A percentile compares a stretch with the other conserved stretches of the same genome.
These are phyloP conservation scores for Danionella cerebrum DNA, from an alignment of 2,113 vertebrate genomes.

Conservation along the genomic window DNA sequence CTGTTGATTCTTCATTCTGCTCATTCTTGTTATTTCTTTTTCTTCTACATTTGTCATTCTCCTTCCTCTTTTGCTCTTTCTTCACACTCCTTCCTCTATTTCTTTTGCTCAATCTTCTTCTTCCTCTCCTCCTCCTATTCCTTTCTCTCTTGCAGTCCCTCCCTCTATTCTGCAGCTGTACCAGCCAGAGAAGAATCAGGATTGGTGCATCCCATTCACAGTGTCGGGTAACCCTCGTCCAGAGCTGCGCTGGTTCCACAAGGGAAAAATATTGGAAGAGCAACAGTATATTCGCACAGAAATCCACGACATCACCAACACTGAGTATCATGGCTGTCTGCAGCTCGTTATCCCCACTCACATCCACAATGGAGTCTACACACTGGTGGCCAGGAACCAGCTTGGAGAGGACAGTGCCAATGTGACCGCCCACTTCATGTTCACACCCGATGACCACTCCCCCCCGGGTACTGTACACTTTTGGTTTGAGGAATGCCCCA, in stretches of 20 bases:
- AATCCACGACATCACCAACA: slow-evolving; percentile 80
- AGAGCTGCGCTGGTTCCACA: slow-evolving; percentile 82
- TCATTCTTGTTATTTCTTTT: slow-evolving; percentile 18
- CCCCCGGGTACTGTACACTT: slow-evolving; percentile 43
- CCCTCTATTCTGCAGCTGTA: slow-evolving; percentile 86
- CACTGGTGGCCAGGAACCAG: slow-evolving; percentile 79
- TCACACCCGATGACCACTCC: slow-evolving; percentile 71
- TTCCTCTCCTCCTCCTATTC: slow-evolving; percentile 35
- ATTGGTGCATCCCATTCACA: slow-evolving; percentile 98
- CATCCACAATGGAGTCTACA: slow-evolving; percentile 91
- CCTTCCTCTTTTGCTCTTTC: slow-evolving; percentile 28
- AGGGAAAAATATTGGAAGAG: slow-evolving; percentile 73
- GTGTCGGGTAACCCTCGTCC: slow-evolving; percentile 91
- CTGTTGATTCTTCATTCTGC: slow-evolving; percentile 6
- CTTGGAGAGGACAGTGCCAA: slow-evolving; percentile 80
- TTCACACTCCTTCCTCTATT: too few species aligned
- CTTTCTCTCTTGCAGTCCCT: slow-evolving; percentile 77
- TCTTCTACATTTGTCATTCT: slow-evolving; percentile 16
- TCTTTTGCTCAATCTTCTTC: too few species aligned
- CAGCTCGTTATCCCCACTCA: slow-evolving; percentile 92
- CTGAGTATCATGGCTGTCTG: slow-evolving; percentile 91
- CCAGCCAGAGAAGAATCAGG: slow-evolving; percentile 76
- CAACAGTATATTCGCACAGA: slow-evolving; percentile 83
- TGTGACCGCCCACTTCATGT: slow-evolving; percentile 84
- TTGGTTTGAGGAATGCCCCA: too few species aligned